Percentiles rank a stretch among this genome's conserved stretches.
These are phyloP conservation scores for Tipula helvola DNA, from an alignment of 2,888 invertebrate species.

Conservation along the genomic window DNA sequence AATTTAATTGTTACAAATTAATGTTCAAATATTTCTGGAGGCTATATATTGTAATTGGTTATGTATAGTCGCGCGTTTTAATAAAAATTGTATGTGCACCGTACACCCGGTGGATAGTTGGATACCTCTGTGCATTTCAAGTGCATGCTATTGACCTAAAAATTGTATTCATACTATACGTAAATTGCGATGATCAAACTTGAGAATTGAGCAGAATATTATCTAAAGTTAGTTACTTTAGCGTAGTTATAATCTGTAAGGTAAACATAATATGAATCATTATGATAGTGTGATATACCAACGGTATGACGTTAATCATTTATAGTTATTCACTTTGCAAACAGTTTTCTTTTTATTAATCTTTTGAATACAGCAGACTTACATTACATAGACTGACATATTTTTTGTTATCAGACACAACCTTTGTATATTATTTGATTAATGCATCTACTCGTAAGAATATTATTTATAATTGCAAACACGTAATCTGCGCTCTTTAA, in stretches of 20 bases:
- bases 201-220: background rate
- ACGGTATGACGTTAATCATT: background rate
- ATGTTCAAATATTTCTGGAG: background rate
- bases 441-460: background rate
- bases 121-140: background rate
- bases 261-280: background rate
- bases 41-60: background rate
- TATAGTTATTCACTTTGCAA: background rate
- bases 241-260: background rate
- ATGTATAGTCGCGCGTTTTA: too few species aligned
- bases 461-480: background rate
- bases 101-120: background rate
- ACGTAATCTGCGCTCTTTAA: background rate
- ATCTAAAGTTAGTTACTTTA: background rate
- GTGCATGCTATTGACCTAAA: background rate
- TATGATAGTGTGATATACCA: background rate
- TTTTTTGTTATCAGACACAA: background rate
- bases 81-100: too few species aligned
- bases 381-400: background rate
- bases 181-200: background rate
- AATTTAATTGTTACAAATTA: background rate
- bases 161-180: background rate
- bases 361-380: background rate
- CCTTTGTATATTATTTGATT: background rate
- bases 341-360: background rate